These are phyloP conservation scores for Pardosa pseudoannulata DNA, from an alignment of 2,888 invertebrate species.

Conservation along the genomic window DNA sequence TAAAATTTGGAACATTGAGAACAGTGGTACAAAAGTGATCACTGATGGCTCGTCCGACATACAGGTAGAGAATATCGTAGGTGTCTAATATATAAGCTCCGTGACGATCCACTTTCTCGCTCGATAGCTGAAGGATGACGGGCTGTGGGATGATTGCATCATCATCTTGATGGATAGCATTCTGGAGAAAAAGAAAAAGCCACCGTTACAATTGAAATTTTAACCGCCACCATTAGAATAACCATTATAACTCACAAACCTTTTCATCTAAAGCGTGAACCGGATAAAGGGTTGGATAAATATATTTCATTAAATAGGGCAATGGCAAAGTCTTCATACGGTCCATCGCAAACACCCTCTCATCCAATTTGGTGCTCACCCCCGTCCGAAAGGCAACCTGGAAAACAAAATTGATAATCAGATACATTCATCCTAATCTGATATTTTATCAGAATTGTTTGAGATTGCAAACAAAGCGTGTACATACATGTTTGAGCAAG, in stretches of 20 bases:
- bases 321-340: constrained; percentile 93
- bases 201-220: too few relatives aligned
- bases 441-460: too few relatives aligned
- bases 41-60: constrained; percentile 88
- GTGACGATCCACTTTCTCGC: constrained; percentile 83
- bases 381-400: constrained; percentile 93
- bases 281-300: constrained; percentile 95
- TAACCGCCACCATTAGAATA: too few relatives aligned
- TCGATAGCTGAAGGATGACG: constrained; percentile 89
- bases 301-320: constrained; percentile 85
- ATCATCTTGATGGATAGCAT: constrained; percentile 76
- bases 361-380: constrained; percentile 92
- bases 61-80: constrained; percentile 87
- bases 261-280: constrained; percentile 85
- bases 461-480: too few relatives aligned
- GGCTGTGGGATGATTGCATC: constrained; percentile 80
- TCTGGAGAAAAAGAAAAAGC: constrained; percentile 75
- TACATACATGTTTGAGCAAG: constrained; percentile 88
- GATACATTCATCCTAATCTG: too few relatives aligned
- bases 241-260: constrained; percentile 77
- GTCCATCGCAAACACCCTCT: constrained; percentile 94
- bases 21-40: constrained; percentile 86
- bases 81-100: constrained; percentile 95
- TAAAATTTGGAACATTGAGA: constrained; percentile 86
- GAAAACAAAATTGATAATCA: too few relatives aligned